Evolutionary conservation across 2,888 invertebrate species (phyloP).

Genomic region (Athalia circularis): DNA sequence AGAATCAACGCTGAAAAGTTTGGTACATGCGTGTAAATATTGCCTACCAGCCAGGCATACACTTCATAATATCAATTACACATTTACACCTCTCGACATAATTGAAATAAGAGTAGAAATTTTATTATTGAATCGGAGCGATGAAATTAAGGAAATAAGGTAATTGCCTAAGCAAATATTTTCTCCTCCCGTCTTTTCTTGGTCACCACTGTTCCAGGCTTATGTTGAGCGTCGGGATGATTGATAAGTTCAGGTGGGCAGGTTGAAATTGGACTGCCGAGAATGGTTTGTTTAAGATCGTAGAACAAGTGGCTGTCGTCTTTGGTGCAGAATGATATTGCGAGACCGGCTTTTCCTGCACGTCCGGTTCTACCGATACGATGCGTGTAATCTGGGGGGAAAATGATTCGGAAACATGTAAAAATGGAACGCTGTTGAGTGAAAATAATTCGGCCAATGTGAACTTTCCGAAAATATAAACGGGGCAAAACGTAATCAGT

Average conservation of each 20-base stretch:
- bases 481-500: background rate
- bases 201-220: constrained; percentile 95
- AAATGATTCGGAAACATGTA: constrained; percentile 47
- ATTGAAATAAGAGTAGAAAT: background rate
- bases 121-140: background rate
- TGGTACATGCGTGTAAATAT: background rate
- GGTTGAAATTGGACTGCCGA: constrained; percentile 92
- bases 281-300: constrained; percentile 94
- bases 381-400: constrained; percentile 89
- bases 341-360: constrained; percentile 97
- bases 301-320: constrained; percentile 97
- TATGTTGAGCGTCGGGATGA: constrained; percentile 98
- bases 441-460: too few species aligned
- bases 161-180: constrained; percentile 86
- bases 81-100: background rate
- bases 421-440: too few species aligned
- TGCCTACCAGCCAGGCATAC: too few species aligned
- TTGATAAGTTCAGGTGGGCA: constrained; percentile 98
- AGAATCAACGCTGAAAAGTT: background rate
- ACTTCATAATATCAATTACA: background rate
- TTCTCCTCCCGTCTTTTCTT: constrained; percentile 96
- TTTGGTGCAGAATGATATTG: constrained; percentile 97
- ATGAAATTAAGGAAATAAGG: background rate
- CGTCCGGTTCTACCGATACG: constrained; percentile 99
- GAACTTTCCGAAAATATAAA: background rate